phyloP scores from a whole-genome alignment of 2,113 vertebrate species.

The Myanophis thanlyinensis region DNA sequence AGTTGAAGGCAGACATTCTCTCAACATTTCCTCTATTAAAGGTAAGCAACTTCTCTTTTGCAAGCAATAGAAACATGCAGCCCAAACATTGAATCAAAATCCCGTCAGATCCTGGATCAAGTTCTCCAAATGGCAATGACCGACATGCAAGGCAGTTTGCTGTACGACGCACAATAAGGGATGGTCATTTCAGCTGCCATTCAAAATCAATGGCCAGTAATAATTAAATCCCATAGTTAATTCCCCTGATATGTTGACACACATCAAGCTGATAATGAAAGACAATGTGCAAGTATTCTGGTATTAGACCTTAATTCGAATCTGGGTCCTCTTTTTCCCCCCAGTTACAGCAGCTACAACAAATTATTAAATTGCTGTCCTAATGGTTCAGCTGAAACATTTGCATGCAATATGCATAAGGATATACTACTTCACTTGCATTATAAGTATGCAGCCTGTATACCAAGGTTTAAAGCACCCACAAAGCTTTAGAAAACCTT shows the following conservation, averaged over 20 bases:
- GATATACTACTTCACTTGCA: background rate
- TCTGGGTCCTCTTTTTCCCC: background rate
- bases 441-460: background rate
- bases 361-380: background rate
- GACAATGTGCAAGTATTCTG: background rate
- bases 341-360: background rate
- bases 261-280: background rate
- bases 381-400: background rate
- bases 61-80: background rate
- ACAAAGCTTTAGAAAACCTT: background rate
- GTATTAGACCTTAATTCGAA: background rate
- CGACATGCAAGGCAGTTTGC: background rate
- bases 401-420: background rate
- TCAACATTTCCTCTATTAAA: conserved; percentile 70
- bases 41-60: conserved; percentile 37
- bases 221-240: background rate
- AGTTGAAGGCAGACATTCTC: conserved; percentile 72
- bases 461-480: background rate
- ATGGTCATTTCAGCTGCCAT: background rate
- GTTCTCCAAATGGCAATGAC: background rate
- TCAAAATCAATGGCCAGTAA: background rate
- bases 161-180: background rate
- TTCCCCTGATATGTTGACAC: background rate
- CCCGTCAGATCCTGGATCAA: background rate
- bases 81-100: background rate